Evolutionary conservation across 1,140 invertebrate species (phyloP), one percentile per base, ranked within the genome.

Genomic region (Druon quercuslanigerum): DNA sequence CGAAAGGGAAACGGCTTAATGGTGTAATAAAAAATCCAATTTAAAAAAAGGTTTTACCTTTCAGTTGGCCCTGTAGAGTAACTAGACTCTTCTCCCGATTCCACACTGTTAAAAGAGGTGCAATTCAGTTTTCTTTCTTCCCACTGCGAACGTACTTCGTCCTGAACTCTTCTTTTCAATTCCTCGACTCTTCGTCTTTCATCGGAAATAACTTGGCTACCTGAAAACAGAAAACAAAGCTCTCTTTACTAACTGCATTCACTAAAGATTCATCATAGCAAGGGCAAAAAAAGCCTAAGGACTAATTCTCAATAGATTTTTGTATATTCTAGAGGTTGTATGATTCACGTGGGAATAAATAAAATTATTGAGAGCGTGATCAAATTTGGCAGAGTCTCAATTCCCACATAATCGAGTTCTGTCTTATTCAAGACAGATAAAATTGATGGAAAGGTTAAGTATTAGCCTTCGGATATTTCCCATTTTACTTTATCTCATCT

Each of bases 181-280:
- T 97, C 96, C 74, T 95, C 94, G 50, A 98, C 96, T 85, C 97
- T 94, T 82, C 96, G 94, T 73, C 96, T 92, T 90, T 98, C 97
- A 86, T 98, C 95, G 86, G 97, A 96, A 85, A 98, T 97, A 56
- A 98, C 96, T 93, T 96, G 95, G 84, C 95, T 96, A 74, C 96
- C 96, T 97, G 82, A 84, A 79, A 78, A 71, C 71, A 75, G 81
- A 81, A 78, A 66, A 52, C 46, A 74, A 77, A 16, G 80, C 60
- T 19, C 40, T 50, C 33, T 50, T 16, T 3, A 20, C 16, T 50
- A 14, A 72, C 3, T 25, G 16, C 40, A 54, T 71, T 71, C 16
- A 16, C 16, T 50, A 54, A 51, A 33, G 14, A 74, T 16, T 56
- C 56, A 57, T 72, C 56, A 57, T 72, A 76, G 12, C 6, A n/a